These are phyloP conservation scores for Gallinago undulata DNA, from an alignment of 2,113 vertebrate genomes.

Conservation along the genomic window DNA sequence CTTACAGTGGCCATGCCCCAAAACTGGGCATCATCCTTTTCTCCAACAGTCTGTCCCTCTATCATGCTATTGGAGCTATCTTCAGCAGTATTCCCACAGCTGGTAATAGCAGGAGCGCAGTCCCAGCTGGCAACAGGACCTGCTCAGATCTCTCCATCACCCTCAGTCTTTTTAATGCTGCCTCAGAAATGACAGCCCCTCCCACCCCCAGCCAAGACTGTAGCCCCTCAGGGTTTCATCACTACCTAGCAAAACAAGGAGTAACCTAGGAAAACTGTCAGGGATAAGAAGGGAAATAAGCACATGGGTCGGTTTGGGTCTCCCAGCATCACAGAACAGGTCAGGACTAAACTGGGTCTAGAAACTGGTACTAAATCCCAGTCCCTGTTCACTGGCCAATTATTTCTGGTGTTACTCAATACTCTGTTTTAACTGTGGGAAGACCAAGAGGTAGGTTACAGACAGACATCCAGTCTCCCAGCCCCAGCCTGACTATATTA, in stretches of 20 bases:
- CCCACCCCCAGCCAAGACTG: accelerated
- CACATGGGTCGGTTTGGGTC: accelerated
- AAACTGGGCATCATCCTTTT: neutral
- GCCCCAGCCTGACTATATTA: neutral
- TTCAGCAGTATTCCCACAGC: neutral
- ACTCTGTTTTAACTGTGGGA: neutral
- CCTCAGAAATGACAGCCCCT: neutral
- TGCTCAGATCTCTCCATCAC: neutral
- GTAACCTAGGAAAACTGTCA: neutral
- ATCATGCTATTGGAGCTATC: neutral
- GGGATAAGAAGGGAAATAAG: neutral
- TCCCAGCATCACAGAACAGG: neutral
- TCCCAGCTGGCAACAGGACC: neutral
- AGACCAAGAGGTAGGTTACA: neutral
- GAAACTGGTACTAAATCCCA: neutral
- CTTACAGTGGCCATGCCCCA: accelerated
- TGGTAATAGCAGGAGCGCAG: neutral
- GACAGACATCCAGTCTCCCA: neutral
- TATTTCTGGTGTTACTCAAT: neutral
- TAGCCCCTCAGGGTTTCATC: neutral
- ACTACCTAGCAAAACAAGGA: neutral
- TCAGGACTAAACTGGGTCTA: neutral
- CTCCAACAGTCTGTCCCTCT: neutral
- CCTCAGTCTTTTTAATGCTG: accelerated
- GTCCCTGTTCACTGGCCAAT: neutral